Evolutionary conservation across 64 coral and sea anemone species (phyloP).

Genomic region (Pachyseris speciosa): DNA sequence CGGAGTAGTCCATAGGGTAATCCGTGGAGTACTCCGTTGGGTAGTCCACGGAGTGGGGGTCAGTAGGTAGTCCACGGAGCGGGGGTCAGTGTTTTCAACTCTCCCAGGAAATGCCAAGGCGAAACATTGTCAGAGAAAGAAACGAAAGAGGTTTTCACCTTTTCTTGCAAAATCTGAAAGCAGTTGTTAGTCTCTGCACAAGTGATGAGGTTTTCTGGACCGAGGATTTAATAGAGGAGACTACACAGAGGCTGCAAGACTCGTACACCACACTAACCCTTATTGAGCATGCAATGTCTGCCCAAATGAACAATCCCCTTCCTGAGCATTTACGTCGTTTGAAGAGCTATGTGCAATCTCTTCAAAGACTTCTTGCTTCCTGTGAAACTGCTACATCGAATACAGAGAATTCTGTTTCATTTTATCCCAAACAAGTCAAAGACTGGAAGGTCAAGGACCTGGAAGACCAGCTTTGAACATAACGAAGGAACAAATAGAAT

Average conservation of each 20-base stretch:
- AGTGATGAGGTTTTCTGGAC: no score
- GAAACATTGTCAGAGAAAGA: no score
- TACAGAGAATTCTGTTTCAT: neutral
- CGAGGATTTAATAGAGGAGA: no score
- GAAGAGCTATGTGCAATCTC: constrained; percentile 4
- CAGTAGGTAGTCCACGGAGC: no score
- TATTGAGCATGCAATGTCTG: neutral
- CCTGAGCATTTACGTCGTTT: neutral
- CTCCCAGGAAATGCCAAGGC: no score
- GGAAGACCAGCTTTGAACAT: constrained; percentile 39
- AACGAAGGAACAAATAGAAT: constrained; percentile 52
- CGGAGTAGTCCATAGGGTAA: no score
- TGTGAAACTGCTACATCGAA: neutral
- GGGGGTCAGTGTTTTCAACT: no score
- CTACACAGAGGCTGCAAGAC: neutral
- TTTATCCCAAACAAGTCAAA: constrained; percentile 1
- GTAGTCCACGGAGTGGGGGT: no score
- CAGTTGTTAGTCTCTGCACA: no score
- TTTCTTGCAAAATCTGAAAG: no score
- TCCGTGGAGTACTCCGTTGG: no score
- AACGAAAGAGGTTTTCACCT: no score
- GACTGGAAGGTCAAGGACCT: neutral
- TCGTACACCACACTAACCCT: neutral
- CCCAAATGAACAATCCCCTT: neutral
- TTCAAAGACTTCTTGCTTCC: neutral